These are phyloP conservation scores for Cariama cristata DNA, from an alignment of 2,113 vertebrate genomes.

Conservation along the genomic window DNA sequence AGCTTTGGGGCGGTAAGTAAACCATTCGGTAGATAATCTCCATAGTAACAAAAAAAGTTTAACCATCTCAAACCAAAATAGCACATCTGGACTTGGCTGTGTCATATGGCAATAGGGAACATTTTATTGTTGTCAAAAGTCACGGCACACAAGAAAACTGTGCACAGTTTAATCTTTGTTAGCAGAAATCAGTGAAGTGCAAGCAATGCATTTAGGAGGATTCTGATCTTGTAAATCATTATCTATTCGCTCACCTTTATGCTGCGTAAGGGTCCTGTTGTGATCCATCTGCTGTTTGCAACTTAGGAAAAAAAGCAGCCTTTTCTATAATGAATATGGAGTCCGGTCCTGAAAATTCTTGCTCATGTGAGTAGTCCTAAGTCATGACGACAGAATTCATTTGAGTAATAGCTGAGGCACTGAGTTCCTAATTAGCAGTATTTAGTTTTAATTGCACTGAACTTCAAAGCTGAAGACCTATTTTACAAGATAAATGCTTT, in stretches of 20 bases:
- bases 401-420: neutral
- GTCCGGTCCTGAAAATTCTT: neutral
- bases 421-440: neutral
- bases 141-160: slow-evolving; percentile 11
- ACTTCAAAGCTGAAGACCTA: neutral
- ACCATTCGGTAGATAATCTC: slow-evolving; percentile 89
- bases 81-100: slow-evolving; percentile 71
- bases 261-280: neutral
- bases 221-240: slow-evolving; percentile 6
- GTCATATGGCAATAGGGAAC: slow-evolving; percentile 62
- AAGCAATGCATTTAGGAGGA: neutral
- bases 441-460: neutral
- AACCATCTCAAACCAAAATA: slow-evolving; percentile 81
- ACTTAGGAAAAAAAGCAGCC: neutral
- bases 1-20: slow-evolving; percentile 82
- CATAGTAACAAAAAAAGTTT: slow-evolving; percentile 89
- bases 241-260: slow-evolving; percentile 9
- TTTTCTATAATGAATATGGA: neutral
- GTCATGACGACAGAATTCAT: neutral
- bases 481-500: neutral
- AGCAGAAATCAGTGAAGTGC: neutral
- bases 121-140: slow-evolving; percentile 61
- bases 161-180: neutral
- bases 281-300: neutral
- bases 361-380: neutral